Evolutionary conservation across 2,113 vertebrate species (phyloP).

Genomic region (Caranx ignobilis): DNA sequence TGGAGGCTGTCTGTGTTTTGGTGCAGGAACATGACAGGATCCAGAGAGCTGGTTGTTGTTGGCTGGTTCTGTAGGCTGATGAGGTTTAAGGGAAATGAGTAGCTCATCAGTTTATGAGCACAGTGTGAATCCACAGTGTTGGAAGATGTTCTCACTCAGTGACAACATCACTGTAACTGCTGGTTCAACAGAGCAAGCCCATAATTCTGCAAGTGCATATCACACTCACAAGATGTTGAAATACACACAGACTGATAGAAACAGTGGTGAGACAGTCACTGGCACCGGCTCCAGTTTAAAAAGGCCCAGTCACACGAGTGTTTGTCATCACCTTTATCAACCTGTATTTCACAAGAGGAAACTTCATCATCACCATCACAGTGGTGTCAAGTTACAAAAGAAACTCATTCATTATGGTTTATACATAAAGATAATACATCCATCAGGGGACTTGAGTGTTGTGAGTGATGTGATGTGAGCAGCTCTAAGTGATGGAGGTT

Average conservation of each 20-base stretch:
- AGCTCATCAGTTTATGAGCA: not conserved
- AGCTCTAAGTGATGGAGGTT: no score
- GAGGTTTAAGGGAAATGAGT: not conserved
- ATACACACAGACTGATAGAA: not conserved
- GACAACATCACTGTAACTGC: not conserved
- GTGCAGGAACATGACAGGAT: not conserved
- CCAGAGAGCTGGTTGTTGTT: not conserved
- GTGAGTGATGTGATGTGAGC: no score
- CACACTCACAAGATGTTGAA: no score
- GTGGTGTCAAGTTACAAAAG: not conserved
- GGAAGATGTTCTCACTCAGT: not conserved
- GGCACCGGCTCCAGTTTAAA: not conserved
- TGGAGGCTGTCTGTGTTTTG: not conserved
- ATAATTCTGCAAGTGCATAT: not conserved
- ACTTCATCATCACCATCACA: not conserved
- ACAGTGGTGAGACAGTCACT: not conserved
- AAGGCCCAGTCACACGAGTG: no score
- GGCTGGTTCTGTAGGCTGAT: not conserved
- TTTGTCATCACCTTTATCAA: not conserved
- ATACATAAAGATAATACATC: not conserved
- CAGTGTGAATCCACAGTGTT: no score
- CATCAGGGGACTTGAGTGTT: not conserved
- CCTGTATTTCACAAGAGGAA: not conserved
- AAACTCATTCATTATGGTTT: not conserved
- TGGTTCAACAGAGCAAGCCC: not conserved